Evolutionary conservation across 1,140 invertebrate genomes (phyloP).

Genomic region (Drosophila paulistorum): DNA sequence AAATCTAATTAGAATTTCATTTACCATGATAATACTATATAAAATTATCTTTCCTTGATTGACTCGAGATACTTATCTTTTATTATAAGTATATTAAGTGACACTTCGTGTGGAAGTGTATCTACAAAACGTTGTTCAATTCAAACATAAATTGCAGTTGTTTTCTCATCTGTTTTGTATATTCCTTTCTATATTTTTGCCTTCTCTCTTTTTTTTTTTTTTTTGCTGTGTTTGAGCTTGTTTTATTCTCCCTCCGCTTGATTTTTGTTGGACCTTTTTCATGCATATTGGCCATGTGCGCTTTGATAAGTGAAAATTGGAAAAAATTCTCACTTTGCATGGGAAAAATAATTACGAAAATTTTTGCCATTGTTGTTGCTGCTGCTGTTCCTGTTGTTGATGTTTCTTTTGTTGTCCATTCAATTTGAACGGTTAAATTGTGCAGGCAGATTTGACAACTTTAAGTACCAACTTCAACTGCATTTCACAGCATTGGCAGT

Average conservation of each 20-base stretch:
- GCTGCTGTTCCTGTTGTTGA: slow-evolving; percentile 18
- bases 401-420: slow-evolving; percentile 24
- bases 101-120: slow-evolving; percentile 8
- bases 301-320: slow-evolving; percentile 82
- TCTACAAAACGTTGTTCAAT: slow-evolving; percentile 9
- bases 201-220: neutral
- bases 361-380: slow-evolving; percentile 53
- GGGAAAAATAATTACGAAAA: slow-evolving; percentile 79
- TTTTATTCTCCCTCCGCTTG: slow-evolving; percentile 18
- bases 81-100: no score
- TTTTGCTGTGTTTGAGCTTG: slow-evolving; percentile 1
- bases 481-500: slow-evolving; percentile 57
- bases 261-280: slow-evolving; percentile 27
- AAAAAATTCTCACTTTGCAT: slow-evolving; percentile 81
- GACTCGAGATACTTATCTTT: no score
- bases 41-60: no score
- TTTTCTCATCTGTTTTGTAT: neutral
- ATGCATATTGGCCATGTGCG: slow-evolving; percentile 76
- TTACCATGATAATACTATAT: no score
- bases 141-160: neutral
- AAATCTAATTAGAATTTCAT: no score
- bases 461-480: slow-evolving; percentile 57
- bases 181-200: slow-evolving; percentile 16
- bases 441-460: slow-evolving; percentile 69
- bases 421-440: slow-evolving; percentile 71